Percentiles rank a stretch among this genome's conserved stretches.
Evolutionary conservation across 2,113 vertebrate species (phyloP).

Genomic region (Thryonomys swinderianus): DNA sequence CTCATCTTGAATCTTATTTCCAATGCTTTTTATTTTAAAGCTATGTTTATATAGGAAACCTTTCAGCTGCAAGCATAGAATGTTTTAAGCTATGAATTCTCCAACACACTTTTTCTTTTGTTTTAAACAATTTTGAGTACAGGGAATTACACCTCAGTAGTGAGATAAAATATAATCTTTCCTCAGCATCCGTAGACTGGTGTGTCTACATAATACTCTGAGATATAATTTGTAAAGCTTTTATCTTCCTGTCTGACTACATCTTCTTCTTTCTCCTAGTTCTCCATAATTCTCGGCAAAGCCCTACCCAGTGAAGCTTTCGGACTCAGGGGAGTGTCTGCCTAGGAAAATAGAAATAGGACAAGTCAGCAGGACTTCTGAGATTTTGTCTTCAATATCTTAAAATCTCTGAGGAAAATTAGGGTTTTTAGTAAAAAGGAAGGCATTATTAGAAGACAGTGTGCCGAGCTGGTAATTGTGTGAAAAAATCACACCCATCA

Average conservation of each 20-base stretch:
- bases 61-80: not conserved
- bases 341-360: not conserved
- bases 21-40: not conserved
- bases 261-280: conserved; percentile 33
- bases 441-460: not conserved
- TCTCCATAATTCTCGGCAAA: not conserved
- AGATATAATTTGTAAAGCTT: conserved; percentile 11
- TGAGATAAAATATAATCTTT: conserved; percentile 36
- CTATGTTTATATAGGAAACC: not conserved
- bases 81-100: not conserved
- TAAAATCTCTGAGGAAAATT: not conserved
- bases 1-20: not conserved
- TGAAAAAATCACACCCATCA: not conserved
- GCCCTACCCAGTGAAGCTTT: not conserved
- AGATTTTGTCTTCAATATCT: not conserved
- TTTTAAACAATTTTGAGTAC: not conserved
- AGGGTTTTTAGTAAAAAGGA: not conserved
- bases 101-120: conserved; percentile 15
- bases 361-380: conserved; percentile 13
- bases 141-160: not conserved
- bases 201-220: not conserved
- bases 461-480: not conserved
- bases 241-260: not conserved
- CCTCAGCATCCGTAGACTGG: not conserved
- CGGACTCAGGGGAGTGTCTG: not conserved